These are phyloP conservation scores for Pelodiscus sinensis DNA, from an alignment of 2,113 vertebrate genomes.

Conservation along the genomic window DNA sequence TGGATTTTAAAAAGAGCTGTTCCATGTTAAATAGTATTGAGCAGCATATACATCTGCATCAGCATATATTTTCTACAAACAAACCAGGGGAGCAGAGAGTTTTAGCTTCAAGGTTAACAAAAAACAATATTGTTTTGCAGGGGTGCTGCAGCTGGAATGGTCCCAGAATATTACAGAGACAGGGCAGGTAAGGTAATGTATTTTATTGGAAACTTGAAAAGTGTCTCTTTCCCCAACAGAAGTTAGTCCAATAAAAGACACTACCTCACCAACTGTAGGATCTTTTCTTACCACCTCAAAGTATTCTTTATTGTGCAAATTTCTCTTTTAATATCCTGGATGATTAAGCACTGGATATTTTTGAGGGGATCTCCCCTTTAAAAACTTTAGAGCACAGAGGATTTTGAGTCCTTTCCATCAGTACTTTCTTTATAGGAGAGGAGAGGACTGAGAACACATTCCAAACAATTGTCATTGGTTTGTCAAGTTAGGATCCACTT, in stretches of 20 bases:
- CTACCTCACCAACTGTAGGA: not conserved
- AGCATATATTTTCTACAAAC: not conserved
- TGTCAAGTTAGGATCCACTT: not conserved
- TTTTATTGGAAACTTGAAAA: not conserved
- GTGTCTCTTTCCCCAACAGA: not conserved
- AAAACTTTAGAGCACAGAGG: not conserved
- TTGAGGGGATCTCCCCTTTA: not conserved
- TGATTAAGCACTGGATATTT: not conserved
- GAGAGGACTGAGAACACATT: not conserved
- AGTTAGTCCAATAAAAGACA: not conserved
- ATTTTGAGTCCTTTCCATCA: not conserved
- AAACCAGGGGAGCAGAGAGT: accelerated
- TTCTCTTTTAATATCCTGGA: not conserved
- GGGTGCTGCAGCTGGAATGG: not conserved
- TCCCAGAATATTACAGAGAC: not conserved
- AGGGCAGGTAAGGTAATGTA: not conserved
- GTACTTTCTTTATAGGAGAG: not conserved
- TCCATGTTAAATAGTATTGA: not conserved
- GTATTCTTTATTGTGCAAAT: not conserved
- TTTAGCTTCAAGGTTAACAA: not conserved
- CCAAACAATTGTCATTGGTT: not conserved
- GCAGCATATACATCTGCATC: not conserved
- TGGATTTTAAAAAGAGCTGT: not conserved
- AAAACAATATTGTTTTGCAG: not conserved
- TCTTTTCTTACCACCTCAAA: not conserved